Evolutionary conservation across 2,888 invertebrate genomes (phyloP), one percentile per base, ranked within the genome.

Genomic region (Apotomis turbidana): DNA sequence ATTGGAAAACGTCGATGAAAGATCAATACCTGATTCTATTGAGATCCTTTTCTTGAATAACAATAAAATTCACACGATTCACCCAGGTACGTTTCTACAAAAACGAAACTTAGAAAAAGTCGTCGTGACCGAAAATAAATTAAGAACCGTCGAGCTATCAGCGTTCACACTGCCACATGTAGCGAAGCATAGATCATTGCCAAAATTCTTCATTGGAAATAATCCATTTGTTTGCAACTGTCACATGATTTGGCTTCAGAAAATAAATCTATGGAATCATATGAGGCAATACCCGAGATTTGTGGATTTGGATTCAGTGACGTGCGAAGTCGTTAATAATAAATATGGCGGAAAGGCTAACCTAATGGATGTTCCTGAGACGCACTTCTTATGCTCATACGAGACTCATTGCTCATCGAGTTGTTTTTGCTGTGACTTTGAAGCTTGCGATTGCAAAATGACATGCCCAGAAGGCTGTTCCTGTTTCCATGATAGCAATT

Each of bases 381-480:
- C 96, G 78, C 96, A 97, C 86, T 97, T 97, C 85, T 94, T 97
- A 79, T 97, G 97, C 86, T 95, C 95, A 12, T 97, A 97, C 90
- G 95, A 96, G 83, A 95, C 96, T 66, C 96, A 97, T 86, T 97
- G 97, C 88, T 97, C 97, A 82, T 95, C 97, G 12, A 94, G 96
- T 76, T 97, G 97, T 85, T 96, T 97, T 83, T 98, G 97, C 87
- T 97, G 97, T 85, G 97, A 97, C 81, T 97, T 96, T 89, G 97
- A 97, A 86, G 97, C 97, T 57, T 97, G 97, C 85, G 97, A 97
- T 88, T 97, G 97, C 88, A 96, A 97, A 92, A 97, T 97, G 96
- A 96, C 96, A 55, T 97, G 97, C 81, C 97, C 97, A 12, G 95
- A 95, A 81, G 96, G 96, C 81, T 97, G 97, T 88, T 96, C 96